These are phyloP conservation scores for Cyanistes caeruleus DNA, from an alignment of 2,113 vertebrate genomes.

Conservation along the genomic window DNA sequence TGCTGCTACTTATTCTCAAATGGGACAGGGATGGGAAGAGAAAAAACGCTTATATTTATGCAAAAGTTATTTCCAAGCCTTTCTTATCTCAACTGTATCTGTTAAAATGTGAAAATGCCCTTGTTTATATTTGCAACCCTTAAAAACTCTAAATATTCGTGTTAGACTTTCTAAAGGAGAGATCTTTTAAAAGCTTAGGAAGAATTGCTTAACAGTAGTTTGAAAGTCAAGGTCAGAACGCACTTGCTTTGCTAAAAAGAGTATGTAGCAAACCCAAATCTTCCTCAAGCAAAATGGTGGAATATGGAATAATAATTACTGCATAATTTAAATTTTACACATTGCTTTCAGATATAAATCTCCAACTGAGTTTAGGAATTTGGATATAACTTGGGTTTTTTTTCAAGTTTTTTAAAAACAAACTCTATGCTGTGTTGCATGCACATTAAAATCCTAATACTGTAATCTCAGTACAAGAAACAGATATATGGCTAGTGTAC, in stretches of 20 bases:
- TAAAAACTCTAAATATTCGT: background rate
- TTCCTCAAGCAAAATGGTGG: background rate
- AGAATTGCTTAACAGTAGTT: background rate
- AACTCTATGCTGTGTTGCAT: background rate
- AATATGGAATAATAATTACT: background rate
- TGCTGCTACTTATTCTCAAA: slow-evolving; percentile 9
- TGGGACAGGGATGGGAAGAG: background rate
- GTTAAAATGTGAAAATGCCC: background rate
- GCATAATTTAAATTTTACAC: background rate
- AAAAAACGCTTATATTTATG: background rate
- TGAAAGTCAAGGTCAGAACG: background rate
- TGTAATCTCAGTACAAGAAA: background rate
- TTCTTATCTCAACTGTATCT: background rate
- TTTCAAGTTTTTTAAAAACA: background rate
- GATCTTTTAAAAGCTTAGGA: background rate
- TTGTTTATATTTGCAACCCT: background rate
- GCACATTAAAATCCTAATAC: background rate
- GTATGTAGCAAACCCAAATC: background rate
- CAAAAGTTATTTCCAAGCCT: background rate
- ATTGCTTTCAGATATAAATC: background rate
- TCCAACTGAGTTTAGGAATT: background rate
- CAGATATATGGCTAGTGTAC: fast-evolving
- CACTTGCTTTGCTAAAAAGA: background rate
- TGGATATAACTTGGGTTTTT: fast-evolving
- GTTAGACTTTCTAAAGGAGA: background rate